Evolutionary conservation across 2,888 invertebrate species (phyloP).

Genomic region (Electrophaes corylata): DNA sequence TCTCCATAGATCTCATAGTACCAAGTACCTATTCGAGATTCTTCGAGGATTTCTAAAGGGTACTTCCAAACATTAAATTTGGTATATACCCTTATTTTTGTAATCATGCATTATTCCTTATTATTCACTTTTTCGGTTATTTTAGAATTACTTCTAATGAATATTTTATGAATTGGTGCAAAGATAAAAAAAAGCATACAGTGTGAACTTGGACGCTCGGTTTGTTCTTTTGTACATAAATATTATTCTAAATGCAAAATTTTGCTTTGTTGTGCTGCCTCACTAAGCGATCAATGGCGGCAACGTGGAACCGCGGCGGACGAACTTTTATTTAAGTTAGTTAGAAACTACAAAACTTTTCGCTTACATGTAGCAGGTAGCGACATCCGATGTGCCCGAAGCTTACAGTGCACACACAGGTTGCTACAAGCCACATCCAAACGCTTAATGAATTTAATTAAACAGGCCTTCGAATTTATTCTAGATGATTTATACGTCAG

Average conservation of each 20-base stretch:
- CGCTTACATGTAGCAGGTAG: slow-evolving; percentile 18
- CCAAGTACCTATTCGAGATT: no score
- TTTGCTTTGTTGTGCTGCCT: slow-evolving; percentile 4
- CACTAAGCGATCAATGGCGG: slow-evolving; percentile 11
- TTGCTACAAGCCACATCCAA: background rate
- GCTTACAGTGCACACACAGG: slow-evolving; percentile 1
- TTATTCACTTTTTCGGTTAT: no score
- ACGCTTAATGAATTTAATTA: background rate
- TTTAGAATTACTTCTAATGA: no score
- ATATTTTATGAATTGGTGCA: no score
- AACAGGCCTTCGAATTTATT: no score
- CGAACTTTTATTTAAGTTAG: slow-evolving; percentile 27
- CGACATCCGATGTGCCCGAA: slow-evolving; percentile 18
- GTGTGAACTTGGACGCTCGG: background rate
- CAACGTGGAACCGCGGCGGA: slow-evolving; percentile 8
- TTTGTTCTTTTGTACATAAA: background rate
- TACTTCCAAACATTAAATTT: no score
- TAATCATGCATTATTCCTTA: no score
- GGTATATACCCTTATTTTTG: no score
- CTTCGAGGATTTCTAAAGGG: no score
- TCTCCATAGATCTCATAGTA: no score
- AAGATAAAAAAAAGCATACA: background rate
- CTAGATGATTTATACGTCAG: no score
- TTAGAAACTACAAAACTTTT: slow-evolving; percentile 25
- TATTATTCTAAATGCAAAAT: slow-evolving; percentile 5